Evolutionary conservation across 2,113 vertebrate species (phyloP).

Genomic region (Equus quagga): DNA sequence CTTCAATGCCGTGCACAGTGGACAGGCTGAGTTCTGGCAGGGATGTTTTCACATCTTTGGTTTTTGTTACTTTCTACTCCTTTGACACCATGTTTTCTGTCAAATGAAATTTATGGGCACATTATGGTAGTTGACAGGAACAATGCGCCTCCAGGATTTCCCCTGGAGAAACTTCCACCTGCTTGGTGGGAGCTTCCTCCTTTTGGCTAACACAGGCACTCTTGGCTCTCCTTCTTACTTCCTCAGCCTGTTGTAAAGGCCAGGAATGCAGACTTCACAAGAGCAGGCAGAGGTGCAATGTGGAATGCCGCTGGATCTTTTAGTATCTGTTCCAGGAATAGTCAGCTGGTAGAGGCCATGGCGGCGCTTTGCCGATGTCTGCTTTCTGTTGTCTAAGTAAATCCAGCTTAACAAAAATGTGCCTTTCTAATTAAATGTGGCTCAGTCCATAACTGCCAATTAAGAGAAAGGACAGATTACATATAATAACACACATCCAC

Average conservation of each 20-base stretch:
- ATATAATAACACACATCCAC: background rate
- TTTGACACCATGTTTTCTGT: slow-evolving; percentile 40
- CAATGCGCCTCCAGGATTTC: slow-evolving; percentile 44
- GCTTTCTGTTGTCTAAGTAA: background rate
- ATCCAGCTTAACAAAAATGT: background rate
- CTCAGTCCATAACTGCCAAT: background rate
- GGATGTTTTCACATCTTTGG: background rate
- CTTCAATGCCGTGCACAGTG: background rate
- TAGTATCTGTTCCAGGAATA: background rate
- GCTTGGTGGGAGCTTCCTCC: background rate
- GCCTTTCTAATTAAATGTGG: background rate
- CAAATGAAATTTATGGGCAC: slow-evolving; percentile 31
- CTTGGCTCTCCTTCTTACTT: background rate
- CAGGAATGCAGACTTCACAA: background rate
- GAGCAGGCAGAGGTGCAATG: accelerated
- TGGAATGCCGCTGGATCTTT: background rate
- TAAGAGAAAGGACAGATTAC: background rate
- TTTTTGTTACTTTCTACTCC: slow-evolving; percentile 13
- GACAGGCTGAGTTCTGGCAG: background rate
- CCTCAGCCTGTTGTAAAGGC: background rate
- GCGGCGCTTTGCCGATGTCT: accelerated
- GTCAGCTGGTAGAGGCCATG: background rate
- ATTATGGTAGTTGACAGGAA: slow-evolving; percentile 24
- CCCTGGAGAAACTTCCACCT: slow-evolving; percentile 13
- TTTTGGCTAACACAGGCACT: background rate